Conservation (phyloP, 2,888 invertebrate species). For the Exephanes ischioxanthus region DNA sequence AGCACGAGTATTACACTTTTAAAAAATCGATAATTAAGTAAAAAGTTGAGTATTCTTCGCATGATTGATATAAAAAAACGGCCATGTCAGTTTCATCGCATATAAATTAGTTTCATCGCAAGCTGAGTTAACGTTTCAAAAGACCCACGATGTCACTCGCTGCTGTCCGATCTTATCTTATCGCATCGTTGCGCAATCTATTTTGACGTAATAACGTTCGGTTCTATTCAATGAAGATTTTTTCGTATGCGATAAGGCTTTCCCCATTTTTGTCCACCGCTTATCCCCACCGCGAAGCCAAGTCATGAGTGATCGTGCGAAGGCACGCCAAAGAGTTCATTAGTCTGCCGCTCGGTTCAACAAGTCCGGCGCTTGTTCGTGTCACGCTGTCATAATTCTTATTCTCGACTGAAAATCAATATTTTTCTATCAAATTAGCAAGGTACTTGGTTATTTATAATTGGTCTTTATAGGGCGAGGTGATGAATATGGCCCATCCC, state of each 20-base stretch:
- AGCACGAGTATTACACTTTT: no score
- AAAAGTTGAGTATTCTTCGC: background rate
- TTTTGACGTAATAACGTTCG: background rate
- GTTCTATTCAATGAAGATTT: conserved; percentile 7
- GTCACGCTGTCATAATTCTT: background rate
- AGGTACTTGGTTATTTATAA: background rate
- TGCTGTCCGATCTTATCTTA: background rate
- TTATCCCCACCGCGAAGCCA: background rate
- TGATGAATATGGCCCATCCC: no score
- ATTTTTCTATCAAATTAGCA: background rate
- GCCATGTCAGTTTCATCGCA: background rate
- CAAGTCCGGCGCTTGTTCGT: background rate
- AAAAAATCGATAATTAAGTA: no score
- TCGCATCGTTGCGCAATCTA: conserved; percentile 23
- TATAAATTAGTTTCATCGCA: background rate
- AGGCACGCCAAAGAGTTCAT: conserved; percentile 15
- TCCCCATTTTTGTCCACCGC: background rate
- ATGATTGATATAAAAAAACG: background rate
- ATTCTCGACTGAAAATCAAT: background rate
- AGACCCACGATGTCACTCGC: conserved; percentile 10
- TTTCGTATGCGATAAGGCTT: conserved; percentile 14
- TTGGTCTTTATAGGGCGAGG: no score
- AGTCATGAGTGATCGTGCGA: background rate
- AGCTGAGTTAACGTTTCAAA: background rate
- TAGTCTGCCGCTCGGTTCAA: background rate